These are phyloP conservation scores for Nemotelus pantherinus DNA, from an alignment of 2,888 invertebrate genomes.

Conservation along the genomic window DNA sequence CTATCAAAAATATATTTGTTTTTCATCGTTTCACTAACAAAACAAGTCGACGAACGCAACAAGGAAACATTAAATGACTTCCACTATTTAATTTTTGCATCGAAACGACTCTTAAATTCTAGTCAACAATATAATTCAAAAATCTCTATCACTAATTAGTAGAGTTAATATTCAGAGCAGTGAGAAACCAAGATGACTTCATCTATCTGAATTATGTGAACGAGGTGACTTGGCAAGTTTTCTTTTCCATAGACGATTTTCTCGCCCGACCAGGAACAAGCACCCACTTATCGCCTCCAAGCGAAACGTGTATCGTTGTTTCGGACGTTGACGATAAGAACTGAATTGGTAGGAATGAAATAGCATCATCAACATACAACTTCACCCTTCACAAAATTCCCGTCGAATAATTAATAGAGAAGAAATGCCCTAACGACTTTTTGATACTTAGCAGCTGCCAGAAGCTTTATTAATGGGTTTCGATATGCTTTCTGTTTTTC, in stretches of 20 bases:
- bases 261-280: no score
- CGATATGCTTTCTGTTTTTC: constrained; percentile 39
- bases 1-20: no score
- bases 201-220: constrained; percentile 44
- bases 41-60: no score
- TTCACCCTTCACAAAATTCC: constrained; percentile 36
- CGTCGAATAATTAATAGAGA: constrained; percentile 50
- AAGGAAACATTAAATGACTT: neutral
- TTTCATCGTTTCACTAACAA: no score
- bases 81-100: neutral
- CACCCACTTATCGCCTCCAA: no score
- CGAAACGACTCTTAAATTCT: neutral
- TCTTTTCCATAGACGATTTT: neutral
- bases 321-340: constrained; percentile 16
- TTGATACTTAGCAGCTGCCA: constrained; percentile 52
- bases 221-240: constrained; percentile 44
- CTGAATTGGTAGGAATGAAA: neutral
- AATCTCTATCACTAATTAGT: constrained; percentile 33
- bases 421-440: constrained; percentile 52
- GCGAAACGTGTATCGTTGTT: neutral
- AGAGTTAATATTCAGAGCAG: constrained; percentile 36
- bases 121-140: constrained; percentile 13
- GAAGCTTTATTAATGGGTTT: constrained; percentile 51
- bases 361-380: constrained; percentile 21
- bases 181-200: constrained; percentile 28